phyloP scores from a whole-genome alignment of 2,797 vertebrate genomes.

The Etheostoma nigrum region DNA sequence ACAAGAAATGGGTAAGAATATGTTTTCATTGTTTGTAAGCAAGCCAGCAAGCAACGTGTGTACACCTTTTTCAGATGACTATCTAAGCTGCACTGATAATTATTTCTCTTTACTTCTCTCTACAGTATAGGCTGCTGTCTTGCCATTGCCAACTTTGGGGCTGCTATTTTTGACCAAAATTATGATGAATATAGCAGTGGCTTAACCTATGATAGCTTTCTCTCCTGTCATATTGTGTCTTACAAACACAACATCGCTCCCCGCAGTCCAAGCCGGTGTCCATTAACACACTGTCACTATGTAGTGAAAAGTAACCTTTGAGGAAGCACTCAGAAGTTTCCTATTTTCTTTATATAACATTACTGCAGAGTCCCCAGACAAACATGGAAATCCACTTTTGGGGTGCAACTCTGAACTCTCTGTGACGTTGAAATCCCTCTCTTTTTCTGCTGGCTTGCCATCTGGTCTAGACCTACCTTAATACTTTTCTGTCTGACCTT shows the following conservation, averaged over 20 bases:
- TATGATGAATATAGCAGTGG: neutral
- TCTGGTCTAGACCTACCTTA: neutral
- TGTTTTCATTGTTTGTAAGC: neutral
- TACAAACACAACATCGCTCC: slow-evolving; percentile 6
- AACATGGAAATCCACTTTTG: slow-evolving; percentile 68
- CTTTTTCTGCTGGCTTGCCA: neutral
- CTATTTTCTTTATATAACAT: slow-evolving; percentile 7
- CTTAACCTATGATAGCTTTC: neutral
- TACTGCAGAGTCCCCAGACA: slow-evolving; percentile 21
- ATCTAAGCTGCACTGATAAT: neutral
- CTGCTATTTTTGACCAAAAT: neutral
- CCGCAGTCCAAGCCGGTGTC: neutral
- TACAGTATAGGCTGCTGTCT: neutral
- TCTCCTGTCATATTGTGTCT: slow-evolving; percentile 8
- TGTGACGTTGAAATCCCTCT: neutral
- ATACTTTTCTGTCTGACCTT: neutral
- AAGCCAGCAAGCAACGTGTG: neutral
- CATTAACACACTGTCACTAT: slow-evolving; percentile 49
- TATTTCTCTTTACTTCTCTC: neutral
- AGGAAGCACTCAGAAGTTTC: slow-evolving; percentile 32
- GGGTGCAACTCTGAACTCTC: slow-evolving; percentile 37
- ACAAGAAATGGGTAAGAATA: slow-evolving; percentile 12
- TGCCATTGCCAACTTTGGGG: neutral
- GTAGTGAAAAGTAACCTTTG: slow-evolving; percentile 64
- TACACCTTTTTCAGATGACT: slow-evolving; percentile 2